Base-by-base conservation (phyloP, 2,113 vertebrate genomes). In the Sander vitreus region DNA sequence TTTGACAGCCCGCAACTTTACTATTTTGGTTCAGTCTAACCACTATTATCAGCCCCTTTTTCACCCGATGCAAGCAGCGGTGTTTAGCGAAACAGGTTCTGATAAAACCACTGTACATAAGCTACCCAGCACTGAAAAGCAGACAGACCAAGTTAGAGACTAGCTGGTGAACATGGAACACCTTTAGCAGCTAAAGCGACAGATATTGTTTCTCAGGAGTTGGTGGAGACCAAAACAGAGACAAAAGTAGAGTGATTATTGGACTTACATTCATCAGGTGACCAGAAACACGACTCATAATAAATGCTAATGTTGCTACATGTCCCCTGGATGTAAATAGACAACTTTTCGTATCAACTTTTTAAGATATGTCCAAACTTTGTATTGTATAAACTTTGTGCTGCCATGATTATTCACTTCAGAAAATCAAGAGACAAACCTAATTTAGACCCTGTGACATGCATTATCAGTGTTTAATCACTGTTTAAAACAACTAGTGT, bases 171-270 rank as follows among this genome's bases (percentile, higher is more conserved):
- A 18, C 7, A 15, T 16, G 25, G 25, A 62, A 19, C 7, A 19
- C 7, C 3, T 21, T 48, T 15, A 47, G 5, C 47, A 36, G 13
- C 12, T 33, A 5, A 48, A 15, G 47, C 14, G 12, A 6, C 33
- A 33, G 33, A 33, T 33, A 33, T 6, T 33, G 1, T 6, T 6
- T 33, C 33, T 33, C 33, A 33, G 12, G 12, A 3, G 19, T 13
- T 64, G 62, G 62, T 67, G 64, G 64, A 25, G 64, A 50, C 64
- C 64, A 50, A 67, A 30, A 30, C 45, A 6, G 64, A 66, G 45
- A 39, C 36, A 43, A n/a, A n/a, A 64, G 13, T 6, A 33, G 5
- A 48, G 23, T 47, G 16, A 30, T 13, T 30, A 47, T 5, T 27
- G 16, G 23, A 21, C 39, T 68, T 9, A 39, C 23, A 25, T 55